Evolutionary conservation across 2,113 vertebrate species (phyloP).

Genomic region (Progne subis): DNA sequence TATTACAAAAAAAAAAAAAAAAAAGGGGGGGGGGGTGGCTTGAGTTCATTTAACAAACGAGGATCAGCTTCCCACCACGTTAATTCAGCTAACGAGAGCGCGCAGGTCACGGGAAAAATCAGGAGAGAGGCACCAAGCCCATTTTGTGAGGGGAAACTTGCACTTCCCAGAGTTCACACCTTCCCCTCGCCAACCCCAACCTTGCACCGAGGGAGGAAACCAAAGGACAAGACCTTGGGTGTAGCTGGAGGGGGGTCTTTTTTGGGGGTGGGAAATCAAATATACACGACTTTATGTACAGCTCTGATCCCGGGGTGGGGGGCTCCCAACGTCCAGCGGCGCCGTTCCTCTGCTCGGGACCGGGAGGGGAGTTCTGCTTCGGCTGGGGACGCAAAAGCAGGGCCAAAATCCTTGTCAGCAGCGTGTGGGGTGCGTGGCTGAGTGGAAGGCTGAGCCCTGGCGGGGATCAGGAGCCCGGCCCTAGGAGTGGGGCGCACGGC

Average conservation of each 20-base stretch:
- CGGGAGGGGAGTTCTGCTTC: neutral
- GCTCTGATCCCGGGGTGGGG: neutral
- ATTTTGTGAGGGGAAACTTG: neutral
- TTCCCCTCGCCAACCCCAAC: neutral
- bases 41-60: neutral
- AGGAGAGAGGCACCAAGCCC: neutral
- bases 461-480: neutral
- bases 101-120: neutral
- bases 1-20: constrained; percentile 12
- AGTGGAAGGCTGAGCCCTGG: neutral
- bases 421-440: neutral
- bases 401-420: neutral
- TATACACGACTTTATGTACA: neutral
- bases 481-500: constrained; percentile 77
- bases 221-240: neutral
- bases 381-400: neutral
- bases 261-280: neutral
- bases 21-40: neutral
- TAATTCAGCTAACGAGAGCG: neutral
- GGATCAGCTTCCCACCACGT: neutral
- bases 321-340: neutral
- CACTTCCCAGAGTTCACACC: neutral
- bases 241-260: neutral
- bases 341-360: neutral
- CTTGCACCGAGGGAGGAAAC: neutral